A percentile compares a stretch with the other conserved stretches of the same genome.
These are phyloP conservation scores for Noctua comes DNA, from an alignment of 2,888 invertebrate genomes.

Conservation along the genomic window DNA sequence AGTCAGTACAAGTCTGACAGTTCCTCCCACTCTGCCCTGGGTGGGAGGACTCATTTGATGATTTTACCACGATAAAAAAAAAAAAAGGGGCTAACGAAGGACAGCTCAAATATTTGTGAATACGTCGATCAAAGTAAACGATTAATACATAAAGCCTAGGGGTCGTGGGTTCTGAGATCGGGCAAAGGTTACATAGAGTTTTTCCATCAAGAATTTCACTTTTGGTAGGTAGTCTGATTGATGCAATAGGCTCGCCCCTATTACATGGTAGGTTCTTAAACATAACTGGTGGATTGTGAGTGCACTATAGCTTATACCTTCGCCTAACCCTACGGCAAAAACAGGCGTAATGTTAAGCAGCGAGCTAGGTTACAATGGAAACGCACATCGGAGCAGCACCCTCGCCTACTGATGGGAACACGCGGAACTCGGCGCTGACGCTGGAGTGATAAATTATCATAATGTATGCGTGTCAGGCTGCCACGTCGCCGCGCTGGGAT, in stretches of 20 bases:
- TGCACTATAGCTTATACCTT: background rate
- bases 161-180: background rate
- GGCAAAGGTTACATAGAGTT: background rate
- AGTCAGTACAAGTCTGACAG: too few species aligned
- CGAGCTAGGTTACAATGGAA: constrained; percentile 31
- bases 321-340: background rate
- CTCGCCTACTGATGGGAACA: constrained; percentile 39
- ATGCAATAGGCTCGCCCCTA: background rate
- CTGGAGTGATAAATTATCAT: constrained; percentile 71
- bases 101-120: background rate
- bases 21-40: too few species aligned
- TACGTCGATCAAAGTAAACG: background rate
- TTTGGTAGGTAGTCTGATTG: background rate
- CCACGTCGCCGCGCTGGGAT: constrained; percentile 34
- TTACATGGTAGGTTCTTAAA: background rate
- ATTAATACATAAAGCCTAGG: background rate
- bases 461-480: constrained; percentile 67
- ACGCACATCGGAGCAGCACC: constrained; percentile 37
- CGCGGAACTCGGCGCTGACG: constrained; percentile 52
- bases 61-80: too few species aligned
- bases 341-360: background rate
- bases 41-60: too few species aligned
- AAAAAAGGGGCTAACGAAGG: background rate
- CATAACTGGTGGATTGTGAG: background rate
- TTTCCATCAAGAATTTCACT: background rate